These are phyloP conservation scores for Pantherophis guttatus DNA, from an alignment of 2,113 vertebrate species.

Conservation along the genomic window DNA sequence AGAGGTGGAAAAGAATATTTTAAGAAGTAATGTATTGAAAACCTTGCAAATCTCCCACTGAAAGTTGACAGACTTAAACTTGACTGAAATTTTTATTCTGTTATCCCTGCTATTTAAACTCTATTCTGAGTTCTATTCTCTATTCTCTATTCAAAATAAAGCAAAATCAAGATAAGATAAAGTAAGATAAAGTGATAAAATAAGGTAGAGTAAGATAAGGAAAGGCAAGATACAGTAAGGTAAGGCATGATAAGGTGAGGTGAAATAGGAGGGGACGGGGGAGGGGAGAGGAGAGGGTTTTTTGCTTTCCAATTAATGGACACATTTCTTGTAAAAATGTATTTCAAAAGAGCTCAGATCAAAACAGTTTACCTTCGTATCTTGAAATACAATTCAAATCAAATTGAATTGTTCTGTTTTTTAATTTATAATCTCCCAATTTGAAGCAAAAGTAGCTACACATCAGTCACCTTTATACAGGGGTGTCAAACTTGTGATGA, in stretches of 20 bases:
- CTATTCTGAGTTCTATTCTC: no score
- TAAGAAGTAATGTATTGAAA: background rate
- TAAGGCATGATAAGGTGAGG: no score
- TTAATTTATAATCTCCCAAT: background rate
- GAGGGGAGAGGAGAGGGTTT: background rate
- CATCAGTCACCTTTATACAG: background rate
- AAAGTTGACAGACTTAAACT: background rate
- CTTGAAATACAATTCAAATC: background rate
- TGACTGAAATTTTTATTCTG: background rate
- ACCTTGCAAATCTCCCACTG: background rate
- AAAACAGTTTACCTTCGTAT: background rate
- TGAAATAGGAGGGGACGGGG: no score
- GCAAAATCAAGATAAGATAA: background rate
- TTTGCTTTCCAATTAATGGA: background rate
- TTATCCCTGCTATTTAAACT: background rate
- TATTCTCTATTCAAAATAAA: background rate
- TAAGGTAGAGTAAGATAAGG: background rate
- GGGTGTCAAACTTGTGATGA: background rate
- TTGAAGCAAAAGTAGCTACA: background rate
- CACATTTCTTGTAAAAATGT: background rate
- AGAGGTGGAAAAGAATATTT: background rate
- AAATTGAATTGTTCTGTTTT: background rate
- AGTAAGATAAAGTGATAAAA: background rate
- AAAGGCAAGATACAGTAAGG: background rate
- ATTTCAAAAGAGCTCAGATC: background rate